phyloP scores from a whole-genome alignment of 1,140 invertebrate genomes.

The Drosophila erecta region DNA sequence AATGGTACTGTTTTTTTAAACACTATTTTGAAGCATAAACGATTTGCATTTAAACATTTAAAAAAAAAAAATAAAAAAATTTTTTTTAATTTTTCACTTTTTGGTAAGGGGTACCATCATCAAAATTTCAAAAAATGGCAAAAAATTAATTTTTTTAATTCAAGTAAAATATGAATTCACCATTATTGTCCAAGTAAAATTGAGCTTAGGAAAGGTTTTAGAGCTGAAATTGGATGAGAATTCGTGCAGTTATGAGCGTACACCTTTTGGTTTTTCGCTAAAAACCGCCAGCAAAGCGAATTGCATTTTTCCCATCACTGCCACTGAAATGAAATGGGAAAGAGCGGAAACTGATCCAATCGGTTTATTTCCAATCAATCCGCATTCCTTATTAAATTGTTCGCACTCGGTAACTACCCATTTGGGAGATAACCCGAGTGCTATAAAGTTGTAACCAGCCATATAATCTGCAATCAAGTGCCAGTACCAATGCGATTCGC shows the following conservation, averaged over 20 bases:
- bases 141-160: not conserved
- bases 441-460: constrained; percentile 74
- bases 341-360: constrained; percentile 14
- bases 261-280: not conserved
- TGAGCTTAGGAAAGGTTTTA: not conserved
- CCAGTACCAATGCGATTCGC: constrained; percentile 33
- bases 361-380: constrained; percentile 29
- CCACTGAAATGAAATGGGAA: constrained; percentile 1
- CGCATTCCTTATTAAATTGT: constrained; percentile 64
- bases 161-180: not conserved
- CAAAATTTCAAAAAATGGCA: not conserved
- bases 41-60: not conserved
- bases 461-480: constrained; percentile 74
- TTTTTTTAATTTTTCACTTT: not conserved
- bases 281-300: not conserved
- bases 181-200: not conserved
- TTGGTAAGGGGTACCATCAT: not conserved
- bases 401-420: constrained; percentile 50
- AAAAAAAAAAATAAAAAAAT: not conserved
- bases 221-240: not conserved
- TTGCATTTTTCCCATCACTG: not conserved
- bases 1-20: not conserved
- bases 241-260: not conserved
- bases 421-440: constrained; percentile 47
- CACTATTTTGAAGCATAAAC: not conserved